These are phyloP conservation scores for Neoaliturus tenellus DNA, from an alignment of 2,888 invertebrate species.

Conservation along the genomic window DNA sequence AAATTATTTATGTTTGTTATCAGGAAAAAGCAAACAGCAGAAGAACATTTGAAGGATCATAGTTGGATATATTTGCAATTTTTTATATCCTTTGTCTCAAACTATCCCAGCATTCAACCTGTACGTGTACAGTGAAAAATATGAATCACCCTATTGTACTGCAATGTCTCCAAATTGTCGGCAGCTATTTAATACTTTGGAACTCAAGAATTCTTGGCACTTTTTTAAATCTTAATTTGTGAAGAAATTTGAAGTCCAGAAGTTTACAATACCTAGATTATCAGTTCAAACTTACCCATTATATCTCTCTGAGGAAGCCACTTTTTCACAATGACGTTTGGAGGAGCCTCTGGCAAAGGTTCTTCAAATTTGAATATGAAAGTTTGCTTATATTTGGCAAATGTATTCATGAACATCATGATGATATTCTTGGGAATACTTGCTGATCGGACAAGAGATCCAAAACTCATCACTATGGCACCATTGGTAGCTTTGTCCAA, in stretches of 20 bases:
- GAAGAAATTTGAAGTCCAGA: neutral
- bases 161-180: too few species aligned
- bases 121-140: too few species aligned
- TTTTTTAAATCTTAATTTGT: neutral
- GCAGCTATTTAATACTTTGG: too few species aligned
- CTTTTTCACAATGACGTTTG: slow-evolving; percentile 83
- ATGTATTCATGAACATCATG: slow-evolving; percentile 82
- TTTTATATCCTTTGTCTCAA: too few species aligned
- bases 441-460: slow-evolving; percentile 84
- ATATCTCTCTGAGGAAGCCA: slow-evolving; percentile 80
- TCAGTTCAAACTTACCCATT: slow-evolving; percentile 59
- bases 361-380: slow-evolving; percentile 90
- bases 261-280: neutral
- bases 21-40: too few species aligned
- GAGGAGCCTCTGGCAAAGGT: slow-evolving; percentile 82
- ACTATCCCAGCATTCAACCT: too few species aligned
- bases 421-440: slow-evolving; percentile 86
- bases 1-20: too few species aligned
- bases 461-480: slow-evolving; percentile 91
- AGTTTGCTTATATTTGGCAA: slow-evolving; percentile 85
- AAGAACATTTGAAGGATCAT: too few species aligned
- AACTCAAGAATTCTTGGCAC: too few species aligned
- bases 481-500: slow-evolving; percentile 78
- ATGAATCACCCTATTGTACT: too few species aligned
- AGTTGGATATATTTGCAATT: too few species aligned